These are phyloP conservation scores for Drosophila carrolli DNA, from an alignment of 1,140 invertebrate species.

Conservation along the genomic window DNA sequence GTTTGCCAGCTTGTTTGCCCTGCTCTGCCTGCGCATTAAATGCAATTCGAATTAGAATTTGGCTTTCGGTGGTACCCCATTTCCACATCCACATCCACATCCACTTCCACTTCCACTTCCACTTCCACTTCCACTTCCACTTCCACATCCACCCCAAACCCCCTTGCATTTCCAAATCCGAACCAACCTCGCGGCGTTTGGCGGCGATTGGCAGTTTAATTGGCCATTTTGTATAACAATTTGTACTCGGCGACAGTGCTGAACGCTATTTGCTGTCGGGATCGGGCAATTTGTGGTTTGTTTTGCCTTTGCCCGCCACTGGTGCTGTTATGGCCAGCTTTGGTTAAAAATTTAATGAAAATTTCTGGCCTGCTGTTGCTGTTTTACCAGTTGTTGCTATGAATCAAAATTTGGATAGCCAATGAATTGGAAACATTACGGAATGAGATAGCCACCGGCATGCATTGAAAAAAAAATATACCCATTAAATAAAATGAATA, in stretches of 20 bases:
- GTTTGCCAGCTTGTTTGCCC: constrained; percentile 27
- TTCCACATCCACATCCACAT: not conserved
- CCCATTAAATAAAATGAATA: too few species aligned
- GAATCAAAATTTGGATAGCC: constrained; percentile 23
- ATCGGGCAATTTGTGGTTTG: constrained; percentile 32
- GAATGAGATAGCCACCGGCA: constrained; percentile 9
- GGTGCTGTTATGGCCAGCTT: constrained; percentile 23
- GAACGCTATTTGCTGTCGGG: constrained; percentile 19
- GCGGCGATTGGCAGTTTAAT: constrained; percentile 50
- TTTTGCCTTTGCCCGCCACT: constrained; percentile 19
- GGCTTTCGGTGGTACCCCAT: constrained; percentile 9
- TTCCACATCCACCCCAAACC: too few species aligned
- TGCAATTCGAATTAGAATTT: constrained; percentile 55
- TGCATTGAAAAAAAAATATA: not conserved
- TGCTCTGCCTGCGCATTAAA: constrained; percentile 29
- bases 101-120: not conserved
- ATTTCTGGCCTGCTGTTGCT: not conserved
- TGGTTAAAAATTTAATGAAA: constrained; percentile 44
- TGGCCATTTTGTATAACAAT: constrained; percentile 51
- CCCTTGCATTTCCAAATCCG: not conserved
- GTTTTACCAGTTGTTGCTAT: constrained; percentile 13
- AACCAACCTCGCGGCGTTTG: constrained; percentile 18
- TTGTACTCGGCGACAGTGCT: constrained; percentile 11
- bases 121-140: not conserved
- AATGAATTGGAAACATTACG: constrained; percentile 32